Conservation (phyloP, 2,888 invertebrate genomes). For the Octonoba sinensis region DNA sequence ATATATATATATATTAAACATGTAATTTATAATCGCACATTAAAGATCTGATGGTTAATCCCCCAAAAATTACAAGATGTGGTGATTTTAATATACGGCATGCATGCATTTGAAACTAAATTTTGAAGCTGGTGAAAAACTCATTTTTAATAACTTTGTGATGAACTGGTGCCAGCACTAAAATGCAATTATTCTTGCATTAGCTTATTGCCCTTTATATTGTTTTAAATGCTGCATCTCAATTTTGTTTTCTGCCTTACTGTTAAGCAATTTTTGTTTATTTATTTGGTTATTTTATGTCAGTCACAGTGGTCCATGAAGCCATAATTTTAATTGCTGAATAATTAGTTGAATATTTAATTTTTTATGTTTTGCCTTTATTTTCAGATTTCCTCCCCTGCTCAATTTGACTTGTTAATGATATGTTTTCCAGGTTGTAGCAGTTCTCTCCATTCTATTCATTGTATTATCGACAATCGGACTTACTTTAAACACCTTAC, state of each 20-base stretch:
- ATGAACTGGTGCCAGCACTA: too few species aligned
- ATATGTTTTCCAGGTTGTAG: constrained; percentile 88
- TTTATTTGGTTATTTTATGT: constrained; percentile 5
- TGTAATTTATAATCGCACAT: too few species aligned
- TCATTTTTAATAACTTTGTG: too few species aligned
- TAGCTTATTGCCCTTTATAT: constrained; percentile 12
- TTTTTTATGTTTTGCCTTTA: constrained; percentile 44
- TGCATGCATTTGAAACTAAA: too few species aligned
- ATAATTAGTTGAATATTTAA: not conserved
- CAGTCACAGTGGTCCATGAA: constrained; percentile 37
- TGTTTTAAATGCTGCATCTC: constrained; percentile 13
- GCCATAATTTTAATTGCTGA: not conserved
- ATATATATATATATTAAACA: too few species aligned
- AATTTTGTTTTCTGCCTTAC: constrained; percentile 20
- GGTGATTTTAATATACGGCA: too few species aligned
- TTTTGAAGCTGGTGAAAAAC: too few species aligned
- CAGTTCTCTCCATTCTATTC: constrained; percentile 99
- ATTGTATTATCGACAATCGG: constrained; percentile 99
- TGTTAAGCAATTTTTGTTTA: constrained; percentile 10
- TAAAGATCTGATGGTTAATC: too few species aligned
- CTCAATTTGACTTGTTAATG: constrained; percentile 43
- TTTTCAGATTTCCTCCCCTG: constrained; percentile 34
- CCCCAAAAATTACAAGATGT: too few species aligned
- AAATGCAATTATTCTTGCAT: constrained; percentile 6
- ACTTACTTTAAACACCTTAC: constrained; percentile 98